Percentiles rank a stretch among this genome's conserved stretches.
phyloP scores from a whole-genome alignment of 2,888 invertebrate species.

The Hirtodrosophila duncani region DNA sequence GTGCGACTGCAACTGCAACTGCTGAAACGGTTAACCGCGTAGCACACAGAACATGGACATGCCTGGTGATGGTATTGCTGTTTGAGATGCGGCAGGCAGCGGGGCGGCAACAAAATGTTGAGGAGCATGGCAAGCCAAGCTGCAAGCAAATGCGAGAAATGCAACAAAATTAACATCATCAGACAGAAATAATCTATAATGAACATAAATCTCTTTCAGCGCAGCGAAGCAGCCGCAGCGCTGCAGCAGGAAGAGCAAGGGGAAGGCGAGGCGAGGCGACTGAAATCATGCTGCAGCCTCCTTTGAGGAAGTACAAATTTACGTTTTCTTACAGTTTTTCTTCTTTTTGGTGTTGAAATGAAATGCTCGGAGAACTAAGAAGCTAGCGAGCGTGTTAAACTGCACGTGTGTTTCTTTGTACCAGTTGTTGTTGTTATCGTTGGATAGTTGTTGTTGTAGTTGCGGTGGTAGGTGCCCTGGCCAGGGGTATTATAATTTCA shows the following conservation, averaged over 20 bases:
- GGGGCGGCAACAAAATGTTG: not conserved
- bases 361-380: slow-evolving; percentile 68
- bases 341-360: slow-evolving; percentile 72
- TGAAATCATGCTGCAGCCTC: slow-evolving; percentile 24
- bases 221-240: not conserved
- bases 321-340: no score
- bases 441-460: slow-evolving; percentile 18
- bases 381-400: slow-evolving; percentile 13
- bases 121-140: slow-evolving; percentile 1
- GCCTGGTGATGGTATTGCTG: no score
- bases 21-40: slow-evolving; percentile 37
- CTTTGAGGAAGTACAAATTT: slow-evolving; percentile 70
- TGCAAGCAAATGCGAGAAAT: slow-evolving; percentile 70
- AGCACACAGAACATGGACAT: slow-evolving; percentile 13
- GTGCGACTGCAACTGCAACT: no score
- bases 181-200: slow-evolving; percentile 73
- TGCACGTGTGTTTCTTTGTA: slow-evolving; percentile 8
- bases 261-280: not conserved
- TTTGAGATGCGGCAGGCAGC: not conserved
- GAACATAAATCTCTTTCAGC: slow-evolving; percentile 69
- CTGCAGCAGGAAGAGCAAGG: slow-evolving; percentile 1
- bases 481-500: no score
- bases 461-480: no score
- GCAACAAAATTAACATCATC: slow-evolving; percentile 73
- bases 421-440: slow-evolving; percentile 24